Evolutionary conservation across 2,797 vertebrate species (phyloP).

Genomic region (Loriculus beryllinus): DNA sequence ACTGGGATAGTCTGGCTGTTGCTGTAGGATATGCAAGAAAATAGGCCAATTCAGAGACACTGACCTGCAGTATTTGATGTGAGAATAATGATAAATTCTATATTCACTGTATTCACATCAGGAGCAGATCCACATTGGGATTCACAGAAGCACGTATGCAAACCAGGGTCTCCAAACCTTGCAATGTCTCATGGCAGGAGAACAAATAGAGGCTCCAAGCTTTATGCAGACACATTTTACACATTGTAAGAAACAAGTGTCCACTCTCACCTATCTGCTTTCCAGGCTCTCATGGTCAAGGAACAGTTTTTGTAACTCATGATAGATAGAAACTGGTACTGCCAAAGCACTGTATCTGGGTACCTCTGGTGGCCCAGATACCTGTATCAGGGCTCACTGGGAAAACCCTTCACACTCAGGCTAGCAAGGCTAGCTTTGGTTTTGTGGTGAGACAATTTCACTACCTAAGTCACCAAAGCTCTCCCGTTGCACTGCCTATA

Average conservation of each 20-base stretch:
- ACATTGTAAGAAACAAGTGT: neutral
- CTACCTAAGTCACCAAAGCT: neutral
- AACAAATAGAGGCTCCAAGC: neutral
- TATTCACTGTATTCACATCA: neutral
- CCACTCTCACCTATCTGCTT: neutral
- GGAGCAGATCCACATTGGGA: neutral
- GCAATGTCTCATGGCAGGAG: neutral
- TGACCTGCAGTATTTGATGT: neutral
- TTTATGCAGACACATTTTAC: neutral
- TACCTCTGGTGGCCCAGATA: neutral
- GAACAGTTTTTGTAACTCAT: neutral
- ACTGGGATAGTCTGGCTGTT: neutral
- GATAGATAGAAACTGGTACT: neutral
- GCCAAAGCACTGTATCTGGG: neutral
- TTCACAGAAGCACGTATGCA: neutral
- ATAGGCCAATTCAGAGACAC: neutral
- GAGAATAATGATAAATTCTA: neutral
- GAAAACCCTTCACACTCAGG: neutral
- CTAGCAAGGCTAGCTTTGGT: neutral
- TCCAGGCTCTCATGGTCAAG: neutral
- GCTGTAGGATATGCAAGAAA: neutral
- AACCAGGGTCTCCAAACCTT: rapidly evolving
- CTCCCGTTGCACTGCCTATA: neutral
- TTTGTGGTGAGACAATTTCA: neutral
- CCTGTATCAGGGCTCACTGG: neutral